Conservation (phyloP, 2,888 invertebrate species). For the Philereme vetulata region DNA sequence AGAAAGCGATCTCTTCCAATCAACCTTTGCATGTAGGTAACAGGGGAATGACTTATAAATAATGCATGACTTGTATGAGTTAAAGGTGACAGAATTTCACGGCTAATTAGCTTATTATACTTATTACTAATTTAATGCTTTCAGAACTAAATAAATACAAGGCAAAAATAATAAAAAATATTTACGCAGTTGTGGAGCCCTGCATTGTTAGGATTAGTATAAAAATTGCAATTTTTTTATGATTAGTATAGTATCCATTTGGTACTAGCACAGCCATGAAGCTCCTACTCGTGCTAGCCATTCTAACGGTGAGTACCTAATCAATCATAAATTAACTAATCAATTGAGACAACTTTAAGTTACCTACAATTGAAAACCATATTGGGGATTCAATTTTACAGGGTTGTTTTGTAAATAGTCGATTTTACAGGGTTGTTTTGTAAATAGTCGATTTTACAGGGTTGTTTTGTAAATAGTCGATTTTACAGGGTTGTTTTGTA, state of each 20-base stretch:
- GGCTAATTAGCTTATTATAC: neutral
- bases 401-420: too few species aligned
- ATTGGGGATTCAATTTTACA: too few species aligned
- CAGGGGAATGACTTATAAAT: too few species aligned
- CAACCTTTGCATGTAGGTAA: too few species aligned
- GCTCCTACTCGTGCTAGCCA: neutral
- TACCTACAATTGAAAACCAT: too few species aligned
- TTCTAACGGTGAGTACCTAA: neutral
- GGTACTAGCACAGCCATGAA: conserved; percentile 3
- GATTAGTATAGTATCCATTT: neutral
- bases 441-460: too few species aligned
- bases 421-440: too few species aligned
- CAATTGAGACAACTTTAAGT: too few species aligned
- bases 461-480: too few species aligned
- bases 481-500: too few species aligned
- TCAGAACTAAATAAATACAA: neutral
- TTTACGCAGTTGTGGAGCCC: neutral
- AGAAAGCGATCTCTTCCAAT: too few species aligned
- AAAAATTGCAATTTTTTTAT: neutral
- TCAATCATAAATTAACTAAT: too few species aligned
- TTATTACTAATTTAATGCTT: neutral
- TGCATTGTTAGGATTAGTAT: neutral
- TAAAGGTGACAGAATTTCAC: neutral
- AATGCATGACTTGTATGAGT: neutral
- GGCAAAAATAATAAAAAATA: neutral